Evolutionary conservation across 2,113 vertebrate genomes (phyloP).

Genomic region (Galbula dea): DNA sequence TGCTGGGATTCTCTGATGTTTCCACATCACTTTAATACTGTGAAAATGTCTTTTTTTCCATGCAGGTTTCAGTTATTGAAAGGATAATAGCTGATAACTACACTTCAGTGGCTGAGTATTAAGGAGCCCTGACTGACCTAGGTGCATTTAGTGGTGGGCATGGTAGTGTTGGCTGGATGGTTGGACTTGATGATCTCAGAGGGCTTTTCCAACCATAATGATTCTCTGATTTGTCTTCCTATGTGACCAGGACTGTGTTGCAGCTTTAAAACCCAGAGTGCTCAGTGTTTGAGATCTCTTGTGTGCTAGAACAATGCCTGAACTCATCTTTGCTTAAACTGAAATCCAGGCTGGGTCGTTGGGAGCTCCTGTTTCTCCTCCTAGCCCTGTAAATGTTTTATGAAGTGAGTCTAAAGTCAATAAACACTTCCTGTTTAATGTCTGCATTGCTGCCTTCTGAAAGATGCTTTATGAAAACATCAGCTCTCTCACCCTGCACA

Average conservation of each 20-base stretch:
- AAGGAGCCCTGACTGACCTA: background rate
- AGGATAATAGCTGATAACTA: background rate
- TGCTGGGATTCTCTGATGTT: background rate
- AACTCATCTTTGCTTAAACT: background rate
- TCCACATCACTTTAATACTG: background rate
- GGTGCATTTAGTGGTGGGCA: too few species aligned
- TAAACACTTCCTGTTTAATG: slow-evolving; percentile 44
- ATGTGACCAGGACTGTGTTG: fast-evolving
- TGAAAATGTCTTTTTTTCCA: background rate
- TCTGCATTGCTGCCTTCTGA: background rate
- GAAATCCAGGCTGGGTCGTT: background rate
- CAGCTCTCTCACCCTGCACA: background rate
- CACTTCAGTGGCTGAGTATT: fast-evolving
- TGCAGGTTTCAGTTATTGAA: background rate
- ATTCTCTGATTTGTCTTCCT: fast-evolving
- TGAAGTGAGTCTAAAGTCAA: slow-evolving; percentile 49
- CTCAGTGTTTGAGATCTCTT: background rate
- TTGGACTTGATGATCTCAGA: too few species aligned
- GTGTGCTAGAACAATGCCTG: background rate
- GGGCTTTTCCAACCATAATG: too few species aligned
- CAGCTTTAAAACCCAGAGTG: background rate
- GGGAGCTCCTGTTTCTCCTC: slow-evolving; percentile 1
- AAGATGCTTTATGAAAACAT: slow-evolving; percentile 27
- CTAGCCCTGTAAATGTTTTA: slow-evolving; percentile 13
- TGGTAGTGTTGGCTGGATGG: too few species aligned